Conservation (phyloP, 30 jellyfish, hydroid and myxozoan species). For the Chrysaora quinquecirrha region DNA sequence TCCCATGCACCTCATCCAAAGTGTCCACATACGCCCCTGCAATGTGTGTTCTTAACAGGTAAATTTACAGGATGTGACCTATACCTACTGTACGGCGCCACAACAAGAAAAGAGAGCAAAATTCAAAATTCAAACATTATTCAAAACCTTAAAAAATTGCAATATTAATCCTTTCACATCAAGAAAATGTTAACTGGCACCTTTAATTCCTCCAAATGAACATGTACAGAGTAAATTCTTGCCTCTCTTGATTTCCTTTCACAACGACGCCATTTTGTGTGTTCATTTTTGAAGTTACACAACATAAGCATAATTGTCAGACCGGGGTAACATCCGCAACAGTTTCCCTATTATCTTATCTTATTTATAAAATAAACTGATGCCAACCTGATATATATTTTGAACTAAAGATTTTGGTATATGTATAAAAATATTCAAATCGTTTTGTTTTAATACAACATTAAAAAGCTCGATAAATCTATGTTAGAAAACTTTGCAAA, state of each 20-base stretch:
- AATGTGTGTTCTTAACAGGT: too few relatives aligned
- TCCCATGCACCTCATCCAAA: too few relatives aligned
- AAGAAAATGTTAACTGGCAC: background rate
- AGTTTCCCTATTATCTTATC: background rate
- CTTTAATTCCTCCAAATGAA: background rate
- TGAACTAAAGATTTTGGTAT: background rate
- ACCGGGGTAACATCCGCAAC: background rate
- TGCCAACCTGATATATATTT: background rate
- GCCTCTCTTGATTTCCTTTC: background rate
- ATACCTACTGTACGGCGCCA: too few relatives aligned
- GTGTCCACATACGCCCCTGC: too few relatives aligned
- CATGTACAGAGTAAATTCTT: too few relatives aligned
- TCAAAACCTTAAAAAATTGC: background rate
- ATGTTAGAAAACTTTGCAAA: background rate
- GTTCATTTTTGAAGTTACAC: background rate
- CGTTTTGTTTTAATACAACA: background rate
- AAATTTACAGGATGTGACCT: too few relatives aligned
- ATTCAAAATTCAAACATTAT: too few relatives aligned
- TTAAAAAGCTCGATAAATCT: background rate
- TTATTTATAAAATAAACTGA: background rate
- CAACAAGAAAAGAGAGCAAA: too few relatives aligned
- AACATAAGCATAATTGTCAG: background rate
- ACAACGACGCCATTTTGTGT: conserved; percentile 1
- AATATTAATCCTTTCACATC: background rate
- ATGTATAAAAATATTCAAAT: too few relatives aligned